Conservation (phyloP, 2,888 invertebrate genomes). For the Lithophane semibrunnea region DNA sequence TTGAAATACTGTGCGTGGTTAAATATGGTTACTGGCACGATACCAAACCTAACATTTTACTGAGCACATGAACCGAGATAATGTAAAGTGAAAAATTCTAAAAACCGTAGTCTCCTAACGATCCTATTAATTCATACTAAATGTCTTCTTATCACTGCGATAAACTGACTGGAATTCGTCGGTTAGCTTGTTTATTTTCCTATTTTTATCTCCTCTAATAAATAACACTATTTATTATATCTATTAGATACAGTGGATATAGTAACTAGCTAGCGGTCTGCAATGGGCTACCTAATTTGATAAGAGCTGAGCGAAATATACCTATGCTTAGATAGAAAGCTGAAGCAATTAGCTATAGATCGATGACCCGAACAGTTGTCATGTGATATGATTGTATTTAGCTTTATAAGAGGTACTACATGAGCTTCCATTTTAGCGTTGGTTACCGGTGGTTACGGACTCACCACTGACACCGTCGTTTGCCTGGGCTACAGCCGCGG, state of each 20-base stretch:
- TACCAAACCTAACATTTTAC: conserved; percentile 67
- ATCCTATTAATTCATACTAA: conserved; percentile 29
- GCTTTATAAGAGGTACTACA: conserved; percentile 36
- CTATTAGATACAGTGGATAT: conserved; percentile 32
- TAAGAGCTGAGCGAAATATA: conserved; percentile 62
- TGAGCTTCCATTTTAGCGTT: conserved; percentile 47
- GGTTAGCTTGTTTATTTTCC: conserved; percentile 28
- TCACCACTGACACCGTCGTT: conserved; percentile 84
- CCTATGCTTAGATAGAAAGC: conserved; percentile 59
- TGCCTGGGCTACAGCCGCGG: conserved; percentile 82
- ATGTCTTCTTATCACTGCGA: conserved; percentile 25
- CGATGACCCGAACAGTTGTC: conserved; percentile 61
- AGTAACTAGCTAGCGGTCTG: conserved; percentile 28
- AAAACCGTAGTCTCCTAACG: conserved; percentile 32
- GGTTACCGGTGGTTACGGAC: conserved; percentile 68
- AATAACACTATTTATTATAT: conserved; percentile 33
- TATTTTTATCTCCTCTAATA: conserved; percentile 28
- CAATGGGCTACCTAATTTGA: conserved; percentile 47
- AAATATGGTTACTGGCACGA: conserved; percentile 71
- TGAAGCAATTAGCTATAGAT: conserved; percentile 65
- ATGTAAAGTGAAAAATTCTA: conserved; percentile 45
- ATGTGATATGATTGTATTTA: conserved; percentile 55
- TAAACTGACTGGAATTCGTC: conserved; percentile 20
- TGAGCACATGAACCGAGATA: conserved; percentile 49
- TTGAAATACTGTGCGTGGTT: conserved; percentile 60